A percentile compares a stretch with the other conserved stretches of the same genome.
Conservation (phyloP, 2,113 vertebrate species). For the Aix galericulata region DNA sequence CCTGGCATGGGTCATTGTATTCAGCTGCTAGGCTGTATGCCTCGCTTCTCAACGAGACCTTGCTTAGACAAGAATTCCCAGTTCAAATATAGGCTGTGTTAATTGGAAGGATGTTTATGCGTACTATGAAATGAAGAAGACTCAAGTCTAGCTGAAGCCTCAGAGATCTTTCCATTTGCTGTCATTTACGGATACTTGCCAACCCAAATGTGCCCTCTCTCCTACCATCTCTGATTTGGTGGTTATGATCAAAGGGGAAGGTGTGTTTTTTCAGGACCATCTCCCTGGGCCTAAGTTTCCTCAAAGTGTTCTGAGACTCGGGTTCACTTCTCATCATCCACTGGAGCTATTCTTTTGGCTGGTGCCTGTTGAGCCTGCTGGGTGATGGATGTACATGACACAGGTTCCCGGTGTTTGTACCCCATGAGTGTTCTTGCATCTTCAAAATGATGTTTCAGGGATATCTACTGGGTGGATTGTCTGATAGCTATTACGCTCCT, state of each 20-base stretch:
- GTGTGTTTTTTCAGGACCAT: accelerated
- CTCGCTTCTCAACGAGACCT: neutral
- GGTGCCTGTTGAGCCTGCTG: neutral
- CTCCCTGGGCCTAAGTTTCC: neutral
- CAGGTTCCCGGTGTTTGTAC: neutral
- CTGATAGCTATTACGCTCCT: neutral
- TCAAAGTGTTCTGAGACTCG: neutral
- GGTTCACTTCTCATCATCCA: neutral
- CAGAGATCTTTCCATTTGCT: neutral
- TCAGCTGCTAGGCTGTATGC: neutral
- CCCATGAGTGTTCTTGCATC: neutral
- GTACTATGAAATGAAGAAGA: neutral
- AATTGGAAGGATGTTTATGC: neutral
- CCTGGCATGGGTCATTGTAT: neutral
- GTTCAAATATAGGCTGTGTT: neutral
- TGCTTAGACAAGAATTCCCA: neutral
- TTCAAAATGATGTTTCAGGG: neutral
- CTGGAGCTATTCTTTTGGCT: neutral
- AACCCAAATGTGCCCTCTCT: neutral
- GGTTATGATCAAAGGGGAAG: neutral
- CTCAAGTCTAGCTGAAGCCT: neutral
- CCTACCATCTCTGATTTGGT: neutral
- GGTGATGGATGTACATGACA: accelerated
- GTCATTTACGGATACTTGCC: neutral
- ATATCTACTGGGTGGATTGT: neutral